Evolutionary conservation across 2,797 vertebrate genomes (phyloP), one percentile per base, ranked within the genome.

Genomic region (Delichon dasypus): DNA sequence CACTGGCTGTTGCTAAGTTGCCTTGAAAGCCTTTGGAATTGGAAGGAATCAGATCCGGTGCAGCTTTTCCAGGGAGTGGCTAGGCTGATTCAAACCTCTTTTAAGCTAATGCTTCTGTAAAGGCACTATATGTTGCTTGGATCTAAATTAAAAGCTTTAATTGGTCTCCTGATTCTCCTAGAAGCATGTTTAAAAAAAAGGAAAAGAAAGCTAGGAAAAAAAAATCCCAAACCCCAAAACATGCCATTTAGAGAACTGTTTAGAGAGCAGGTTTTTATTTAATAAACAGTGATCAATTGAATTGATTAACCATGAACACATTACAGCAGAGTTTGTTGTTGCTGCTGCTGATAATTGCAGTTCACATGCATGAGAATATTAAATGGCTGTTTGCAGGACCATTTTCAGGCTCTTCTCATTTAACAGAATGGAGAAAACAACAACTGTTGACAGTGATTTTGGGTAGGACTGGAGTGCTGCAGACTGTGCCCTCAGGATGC

Each of bases 271-370:
- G 96, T 93, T 98, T 97, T 98, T 97, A 97, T 97, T 97, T 97
- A 97, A 98, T 97, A 97, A 98, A 97, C 96, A 97, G 88, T 90
- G 96, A 97, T 98, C 97, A 96, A 97, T 98, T 61, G 94, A 94
- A 97, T 97, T 92, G 98, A 98, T 98, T 97, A 96, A 91, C 95
- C 97, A 90, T 95, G 97, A 97, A 95, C 93, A 86, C 89, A 73
- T 96, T 96, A 96, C 94, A 44, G 44, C 77, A 17, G 96, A 90
- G 96, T 87, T 95, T 89, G 94, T 94, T 97, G 94, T 94, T 92
- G 96, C 93, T 57, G 48, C 85, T 96, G 93, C 68, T 89, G 95
- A 8, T 96, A 95, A 97, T 93, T 97, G 95, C 74, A 74, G 83
- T 90, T 96, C 96, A 58, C 25, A 29, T 78, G 89, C 68, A 72